A percentile compares a stretch with the other conserved stretches of the same genome.
Evolutionary conservation across 2,797 vertebrate genomes (phyloP).

Genomic region (Chrosomus eos): DNA sequence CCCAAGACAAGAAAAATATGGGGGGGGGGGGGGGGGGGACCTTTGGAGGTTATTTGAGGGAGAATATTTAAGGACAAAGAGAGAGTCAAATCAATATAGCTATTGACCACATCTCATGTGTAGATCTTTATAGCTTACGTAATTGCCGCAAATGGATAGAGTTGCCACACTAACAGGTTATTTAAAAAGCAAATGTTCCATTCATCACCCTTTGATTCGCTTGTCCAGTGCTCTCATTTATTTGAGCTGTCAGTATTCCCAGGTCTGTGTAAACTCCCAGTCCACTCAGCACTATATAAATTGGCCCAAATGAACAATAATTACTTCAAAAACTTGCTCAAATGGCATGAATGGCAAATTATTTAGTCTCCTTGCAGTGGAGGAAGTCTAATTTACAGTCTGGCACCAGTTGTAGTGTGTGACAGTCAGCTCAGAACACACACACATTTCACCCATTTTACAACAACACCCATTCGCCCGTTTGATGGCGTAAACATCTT

Average conservation of each 20-base stretch:
- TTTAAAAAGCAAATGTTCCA: conserved; percentile 60
- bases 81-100: conserved; percentile 51
- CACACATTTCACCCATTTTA: conserved; percentile 7
- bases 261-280: conserved; percentile 37
- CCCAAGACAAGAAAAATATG: neutral
- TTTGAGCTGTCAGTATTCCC: conserved; percentile 54
- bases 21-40: no score
- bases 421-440: conserved; percentile 18
- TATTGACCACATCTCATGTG: conserved; percentile 58
- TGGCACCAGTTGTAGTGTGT: conserved; percentile 31
- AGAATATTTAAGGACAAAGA: conserved; percentile 29
- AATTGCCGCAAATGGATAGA: conserved; percentile 58
- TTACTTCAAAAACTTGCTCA: conserved; percentile 54
- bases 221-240: conserved; percentile 55
- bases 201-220: conserved; percentile 60
- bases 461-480: neutral
- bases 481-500: conserved; percentile 63
- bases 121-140: conserved; percentile 56
- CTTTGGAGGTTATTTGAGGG: neutral
- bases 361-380: conserved; percentile 46
- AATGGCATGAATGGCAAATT: conserved; percentile 52
- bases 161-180: conserved; percentile 60
- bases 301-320: conserved; percentile 54
- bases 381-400: conserved; percentile 55
- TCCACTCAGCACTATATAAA: conserved; percentile 62